These are phyloP conservation scores for Hassar affinis DNA, from an alignment of 2,113 vertebrate species.

Conservation along the genomic window DNA sequence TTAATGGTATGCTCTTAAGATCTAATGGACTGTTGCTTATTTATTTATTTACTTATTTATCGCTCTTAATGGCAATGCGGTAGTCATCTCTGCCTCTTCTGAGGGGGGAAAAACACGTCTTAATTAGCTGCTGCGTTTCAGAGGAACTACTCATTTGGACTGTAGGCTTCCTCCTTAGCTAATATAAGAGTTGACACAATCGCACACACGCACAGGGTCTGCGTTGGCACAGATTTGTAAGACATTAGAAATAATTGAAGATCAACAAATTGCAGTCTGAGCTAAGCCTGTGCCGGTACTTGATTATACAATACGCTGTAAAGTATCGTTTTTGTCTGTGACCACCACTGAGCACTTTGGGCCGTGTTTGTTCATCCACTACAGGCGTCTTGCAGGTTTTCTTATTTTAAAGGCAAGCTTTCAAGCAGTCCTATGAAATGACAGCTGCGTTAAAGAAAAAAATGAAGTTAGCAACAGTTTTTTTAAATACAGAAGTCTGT, in stretches of 20 bases:
- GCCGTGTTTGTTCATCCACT: neutral
- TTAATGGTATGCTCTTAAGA: constrained; percentile 69
- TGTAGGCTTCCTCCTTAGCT: neutral
- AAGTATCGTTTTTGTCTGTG: neutral
- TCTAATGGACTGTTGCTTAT: constrained; percentile 73
- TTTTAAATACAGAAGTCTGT: neutral
- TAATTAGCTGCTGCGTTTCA: constrained; percentile 36
- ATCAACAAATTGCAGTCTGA: neutral
- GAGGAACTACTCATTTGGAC: constrained; percentile 22
- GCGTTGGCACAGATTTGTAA: neutral
- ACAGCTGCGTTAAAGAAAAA: neutral
- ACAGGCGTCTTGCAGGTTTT: neutral
- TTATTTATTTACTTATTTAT: constrained; percentile 74
- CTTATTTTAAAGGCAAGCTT: neutral
- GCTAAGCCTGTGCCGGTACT: neutral
- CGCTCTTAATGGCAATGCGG: constrained; percentile 63
- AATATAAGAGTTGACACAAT: neutral
- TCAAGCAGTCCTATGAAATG: neutral
- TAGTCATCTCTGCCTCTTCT: constrained; percentile 24
- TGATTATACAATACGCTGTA: neutral
- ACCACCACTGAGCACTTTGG: too few species aligned
- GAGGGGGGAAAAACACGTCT: constrained; percentile 5
- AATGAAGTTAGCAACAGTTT: neutral
- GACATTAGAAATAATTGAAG: neutral
- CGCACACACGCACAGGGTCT: neutral